Evolutionary conservation across 2,113 vertebrate species (phyloP).

Genomic region (Istiophorus platypterus): DNA sequence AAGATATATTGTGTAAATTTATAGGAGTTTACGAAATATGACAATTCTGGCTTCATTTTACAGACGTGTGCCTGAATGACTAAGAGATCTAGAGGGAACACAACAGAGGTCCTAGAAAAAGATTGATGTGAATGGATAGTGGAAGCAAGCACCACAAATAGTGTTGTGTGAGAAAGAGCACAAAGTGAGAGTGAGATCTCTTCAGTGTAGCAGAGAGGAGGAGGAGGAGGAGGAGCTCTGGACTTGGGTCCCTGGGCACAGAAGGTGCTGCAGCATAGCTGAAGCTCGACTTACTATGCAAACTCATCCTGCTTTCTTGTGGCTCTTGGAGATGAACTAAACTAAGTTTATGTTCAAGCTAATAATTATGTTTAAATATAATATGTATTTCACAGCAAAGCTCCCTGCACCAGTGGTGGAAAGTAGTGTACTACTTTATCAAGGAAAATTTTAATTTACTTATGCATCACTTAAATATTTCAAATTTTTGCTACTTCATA

Average conservation of each 20-base stretch:
- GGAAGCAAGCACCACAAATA: constrained; percentile 27
- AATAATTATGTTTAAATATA: constrained; percentile 16
- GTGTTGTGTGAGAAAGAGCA: constrained; percentile 57
- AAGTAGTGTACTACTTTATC: neutral
- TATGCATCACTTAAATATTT: too few species aligned
- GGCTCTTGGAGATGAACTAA: constrained; percentile 24
- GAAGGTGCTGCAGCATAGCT: constrained; percentile 85
- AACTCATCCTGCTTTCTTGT: constrained; percentile 42
- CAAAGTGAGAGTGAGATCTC: constrained; percentile 68
- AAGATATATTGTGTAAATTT: constrained; percentile 48
- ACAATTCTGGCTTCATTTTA: constrained; percentile 40
- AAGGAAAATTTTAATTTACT: neutral
- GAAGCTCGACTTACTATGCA: constrained; percentile 47
- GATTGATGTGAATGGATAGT: constrained; percentile 32
- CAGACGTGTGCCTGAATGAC: constrained; percentile 11
- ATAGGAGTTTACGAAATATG: constrained; percentile 36
- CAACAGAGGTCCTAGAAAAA: neutral
- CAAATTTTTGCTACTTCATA: too few species aligned
- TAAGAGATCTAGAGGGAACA: constrained; percentile 41
- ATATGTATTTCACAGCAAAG: neutral
- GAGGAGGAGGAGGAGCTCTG: constrained; percentile 82
- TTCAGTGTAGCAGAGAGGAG: constrained; percentile 54
- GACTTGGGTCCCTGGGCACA: constrained; percentile 92
- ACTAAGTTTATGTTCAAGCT: constrained; percentile 23
- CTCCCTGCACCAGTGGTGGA: neutral